Conservation (phyloP, 64 coral and sea anemone genomes). For the Stichodactyla mertensii region DNA sequence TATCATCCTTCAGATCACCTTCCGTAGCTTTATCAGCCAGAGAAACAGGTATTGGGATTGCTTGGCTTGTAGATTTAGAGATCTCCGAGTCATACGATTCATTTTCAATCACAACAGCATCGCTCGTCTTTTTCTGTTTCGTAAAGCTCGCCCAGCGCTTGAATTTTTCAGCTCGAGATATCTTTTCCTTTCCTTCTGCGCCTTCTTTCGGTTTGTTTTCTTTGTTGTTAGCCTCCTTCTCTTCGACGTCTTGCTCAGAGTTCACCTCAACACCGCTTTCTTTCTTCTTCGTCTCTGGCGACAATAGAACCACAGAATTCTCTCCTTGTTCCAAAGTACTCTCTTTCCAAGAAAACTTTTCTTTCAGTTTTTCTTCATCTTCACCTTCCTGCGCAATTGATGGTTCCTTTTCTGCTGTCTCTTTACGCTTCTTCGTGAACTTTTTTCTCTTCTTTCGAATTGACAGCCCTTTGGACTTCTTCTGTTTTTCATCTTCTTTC, state of each 20-base stretch:
- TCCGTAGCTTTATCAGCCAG: neutral
- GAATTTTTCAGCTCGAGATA: slow-evolving; percentile 11
- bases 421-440: slow-evolving; percentile 10
- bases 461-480: neutral
- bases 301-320: neutral
- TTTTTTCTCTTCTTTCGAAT: slow-evolving; percentile 12
- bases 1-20: neutral
- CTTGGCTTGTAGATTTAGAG: neutral
- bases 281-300: neutral
- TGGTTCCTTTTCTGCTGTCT: neutral
- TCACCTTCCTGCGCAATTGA: neutral
- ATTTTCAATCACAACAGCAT: neutral
- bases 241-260: neutral
- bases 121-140: neutral
- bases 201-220: neutral
- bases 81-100: neutral
- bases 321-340: neutral
- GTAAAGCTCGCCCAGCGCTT: slow-evolving; percentile 23
- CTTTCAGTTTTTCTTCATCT: neutral
- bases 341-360: slow-evolving; percentile 3
- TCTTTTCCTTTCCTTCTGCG: neutral
- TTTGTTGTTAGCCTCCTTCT: neutral
- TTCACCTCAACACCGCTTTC: neutral
- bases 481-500: neutral
- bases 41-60: neutral